Evolutionary conservation across 2,888 invertebrate genomes (phyloP).

Genomic region (Tenthredo notha): DNA sequence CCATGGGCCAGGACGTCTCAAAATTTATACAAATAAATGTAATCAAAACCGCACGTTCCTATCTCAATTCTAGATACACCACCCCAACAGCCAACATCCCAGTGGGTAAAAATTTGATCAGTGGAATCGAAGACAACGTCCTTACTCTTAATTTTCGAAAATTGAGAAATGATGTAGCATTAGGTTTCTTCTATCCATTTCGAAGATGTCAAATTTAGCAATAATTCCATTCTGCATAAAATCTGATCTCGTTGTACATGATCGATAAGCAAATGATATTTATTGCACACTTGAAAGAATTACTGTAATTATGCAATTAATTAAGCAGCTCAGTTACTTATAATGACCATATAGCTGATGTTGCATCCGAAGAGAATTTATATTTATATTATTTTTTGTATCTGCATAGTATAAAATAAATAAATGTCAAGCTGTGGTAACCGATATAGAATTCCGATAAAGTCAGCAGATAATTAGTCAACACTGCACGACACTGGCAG

Average conservation of each 20-base stretch:
- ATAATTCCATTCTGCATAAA: not conserved
- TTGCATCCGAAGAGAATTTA: not conserved
- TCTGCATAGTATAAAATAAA: not conserved
- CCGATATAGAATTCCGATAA: conserved; percentile 38
- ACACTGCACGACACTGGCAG: conserved; percentile 9
- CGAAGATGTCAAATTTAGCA: not conserved
- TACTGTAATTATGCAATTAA: not conserved
- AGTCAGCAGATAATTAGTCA: conserved; percentile 46
- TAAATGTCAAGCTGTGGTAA: not conserved
- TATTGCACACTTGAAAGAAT: not conserved
- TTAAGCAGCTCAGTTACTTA: not conserved
- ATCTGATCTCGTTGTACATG: not conserved
- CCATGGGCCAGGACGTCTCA: too few species aligned
- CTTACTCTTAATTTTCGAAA: not conserved
- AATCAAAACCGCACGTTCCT: too few species aligned
- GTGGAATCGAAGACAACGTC: not conserved
- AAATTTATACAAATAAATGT: too few species aligned
- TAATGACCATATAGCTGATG: not conserved
- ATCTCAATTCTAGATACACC: too few species aligned
- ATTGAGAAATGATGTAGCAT: not conserved
- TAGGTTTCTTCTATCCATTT: not conserved
- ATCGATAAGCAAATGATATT: not conserved
- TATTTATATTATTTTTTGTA: not conserved
- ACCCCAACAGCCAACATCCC: too few species aligned
- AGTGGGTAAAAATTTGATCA: too few species aligned